A percentile compares a stretch with the other conserved stretches of the same genome.
These are phyloP conservation scores for Erynnis tages DNA, from an alignment of 2,888 invertebrate genomes.

Conservation along the genomic window DNA sequence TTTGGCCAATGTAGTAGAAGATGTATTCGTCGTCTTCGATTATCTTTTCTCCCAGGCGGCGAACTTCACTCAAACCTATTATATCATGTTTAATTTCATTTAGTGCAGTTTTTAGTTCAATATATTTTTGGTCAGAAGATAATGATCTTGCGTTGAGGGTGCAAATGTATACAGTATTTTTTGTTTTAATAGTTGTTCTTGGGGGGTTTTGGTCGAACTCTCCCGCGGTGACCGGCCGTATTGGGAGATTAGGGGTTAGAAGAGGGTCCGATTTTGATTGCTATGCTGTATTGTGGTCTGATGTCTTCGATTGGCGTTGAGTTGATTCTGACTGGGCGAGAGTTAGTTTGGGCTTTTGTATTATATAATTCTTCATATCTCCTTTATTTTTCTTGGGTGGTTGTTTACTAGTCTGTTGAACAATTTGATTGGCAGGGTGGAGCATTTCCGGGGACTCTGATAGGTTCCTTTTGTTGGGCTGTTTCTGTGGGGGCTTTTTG, in stretches of 20 bases:
- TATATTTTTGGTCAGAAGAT: conserved; percentile 19
- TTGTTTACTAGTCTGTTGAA: conserved; percentile 22
- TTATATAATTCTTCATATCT: conserved; percentile 25
- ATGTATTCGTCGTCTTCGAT: conserved; percentile 32
- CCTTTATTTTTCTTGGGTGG: conserved; percentile 29
- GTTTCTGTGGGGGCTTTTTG: conserved; percentile 19
- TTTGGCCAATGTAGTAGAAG: conserved; percentile 33
- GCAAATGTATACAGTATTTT: conserved; percentile 12
- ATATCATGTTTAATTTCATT: conserved; percentile 29
- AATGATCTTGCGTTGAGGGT: conserved; percentile 28
- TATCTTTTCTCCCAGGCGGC: conserved; percentile 30
- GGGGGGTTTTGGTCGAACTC: conserved; percentile 31
- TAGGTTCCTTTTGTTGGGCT: conserved; percentile 27
- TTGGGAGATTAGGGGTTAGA: conserved; percentile 29
- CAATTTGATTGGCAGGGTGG: conserved; percentile 7
- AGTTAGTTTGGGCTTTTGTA: conserved; percentile 27
- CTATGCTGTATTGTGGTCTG: conserved; percentile 24
- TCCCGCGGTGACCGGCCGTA: conserved; percentile 21
- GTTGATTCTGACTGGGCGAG: conserved; percentile 15
- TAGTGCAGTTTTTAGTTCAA: conserved; percentile 27
- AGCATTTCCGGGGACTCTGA: conserved; percentile 12
- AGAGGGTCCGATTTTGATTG: conserved; percentile 21
- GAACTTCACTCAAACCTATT: conserved; percentile 31
- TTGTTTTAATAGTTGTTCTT: conserved; percentile 11
- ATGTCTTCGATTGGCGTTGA: conserved; percentile 15